Percentiles rank a stretch among this genome's conserved stretches.
These are phyloP conservation scores for Limnephilus marmoratus DNA, from an alignment of 2,888 invertebrate genomes.

Conservation along the genomic window DNA sequence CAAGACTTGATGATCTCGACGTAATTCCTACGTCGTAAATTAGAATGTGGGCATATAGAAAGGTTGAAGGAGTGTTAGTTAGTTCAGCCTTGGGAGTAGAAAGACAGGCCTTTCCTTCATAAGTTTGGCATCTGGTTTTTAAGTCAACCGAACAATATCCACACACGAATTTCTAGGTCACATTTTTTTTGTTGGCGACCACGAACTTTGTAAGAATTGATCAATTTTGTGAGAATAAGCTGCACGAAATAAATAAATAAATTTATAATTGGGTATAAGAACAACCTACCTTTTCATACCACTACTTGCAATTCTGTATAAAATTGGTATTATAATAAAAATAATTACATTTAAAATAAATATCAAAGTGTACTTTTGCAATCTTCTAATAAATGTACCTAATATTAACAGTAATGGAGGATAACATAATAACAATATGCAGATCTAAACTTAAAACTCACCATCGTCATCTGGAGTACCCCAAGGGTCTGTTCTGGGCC, in stretches of 20 bases:
- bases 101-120: constrained; percentile 32
- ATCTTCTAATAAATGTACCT: too few relatives aligned
- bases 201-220: background rate
- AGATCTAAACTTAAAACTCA: too few relatives aligned
- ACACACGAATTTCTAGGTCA: constrained; percentile 24
- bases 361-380: too few relatives aligned
- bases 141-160: constrained; percentile 25
- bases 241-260: background rate
- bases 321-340: too few relatives aligned
- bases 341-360: too few relatives aligned
- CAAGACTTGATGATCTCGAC: constrained; percentile 4
- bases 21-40: background rate
- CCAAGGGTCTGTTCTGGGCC: too few relatives aligned
- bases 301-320: too few relatives aligned
- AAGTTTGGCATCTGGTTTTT: constrained; percentile 47
- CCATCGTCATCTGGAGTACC: too few relatives aligned
- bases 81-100: background rate
- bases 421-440: too few relatives aligned
- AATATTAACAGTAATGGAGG: too few relatives aligned
- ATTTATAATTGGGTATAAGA: background rate
- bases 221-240: background rate
- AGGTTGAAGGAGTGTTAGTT: background rate
- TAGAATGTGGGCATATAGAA: background rate
- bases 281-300: too few relatives aligned
- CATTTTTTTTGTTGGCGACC: background rate